Evolutionary conservation across 2,797 vertebrate species (phyloP).

Genomic region (Orestias chungarensis): DNA sequence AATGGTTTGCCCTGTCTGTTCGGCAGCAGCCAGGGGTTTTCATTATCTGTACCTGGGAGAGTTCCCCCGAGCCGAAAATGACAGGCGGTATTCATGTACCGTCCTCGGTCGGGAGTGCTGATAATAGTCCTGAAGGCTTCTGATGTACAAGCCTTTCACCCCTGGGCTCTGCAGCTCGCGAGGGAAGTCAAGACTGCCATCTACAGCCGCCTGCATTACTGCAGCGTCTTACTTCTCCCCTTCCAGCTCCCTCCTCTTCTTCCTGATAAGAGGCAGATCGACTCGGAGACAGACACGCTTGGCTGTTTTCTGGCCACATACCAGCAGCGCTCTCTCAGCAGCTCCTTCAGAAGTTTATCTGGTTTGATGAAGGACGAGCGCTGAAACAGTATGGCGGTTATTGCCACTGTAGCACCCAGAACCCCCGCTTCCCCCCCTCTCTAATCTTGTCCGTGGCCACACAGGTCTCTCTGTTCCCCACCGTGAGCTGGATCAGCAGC

Average conservation of each 20-base stretch:
- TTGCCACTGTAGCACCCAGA: constrained; percentile 63
- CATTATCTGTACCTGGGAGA: constrained; percentile 67
- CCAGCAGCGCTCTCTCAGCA: constrained; percentile 81
- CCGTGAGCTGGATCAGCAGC: constrained; percentile 60
- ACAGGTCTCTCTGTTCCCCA: constrained; percentile 76
- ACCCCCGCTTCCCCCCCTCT: constrained; percentile 7
- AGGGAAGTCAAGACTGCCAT: constrained; percentile 94
- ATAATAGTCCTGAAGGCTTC: constrained; percentile 68
- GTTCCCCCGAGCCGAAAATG: constrained; percentile 59
- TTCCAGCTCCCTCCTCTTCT: constrained; percentile 55
- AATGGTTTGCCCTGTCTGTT: constrained; percentile 68
- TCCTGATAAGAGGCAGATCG: constrained; percentile 80
- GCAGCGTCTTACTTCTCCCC: constrained; percentile 55
- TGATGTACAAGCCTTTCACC: constrained; percentile 65
- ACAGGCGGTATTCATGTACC: constrained; percentile 49
- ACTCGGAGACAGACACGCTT: constrained; percentile 76
- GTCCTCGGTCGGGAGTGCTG: constrained; percentile 47
- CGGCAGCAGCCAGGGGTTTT: constrained; percentile 67
- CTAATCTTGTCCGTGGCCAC: constrained; percentile 62
- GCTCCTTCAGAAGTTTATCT: constrained; percentile 81
- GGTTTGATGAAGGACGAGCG: constrained; percentile 75
- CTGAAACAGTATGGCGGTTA: constrained; percentile 76
- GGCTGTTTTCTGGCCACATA: constrained; percentile 79
- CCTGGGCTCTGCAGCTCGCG: constrained; percentile 47
- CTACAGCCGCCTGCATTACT: constrained; percentile 86